Conservation (phyloP, 30 jellyfish, hydroid and myxozoan genomes). For the Clytia hemisphaerica region DNA sequence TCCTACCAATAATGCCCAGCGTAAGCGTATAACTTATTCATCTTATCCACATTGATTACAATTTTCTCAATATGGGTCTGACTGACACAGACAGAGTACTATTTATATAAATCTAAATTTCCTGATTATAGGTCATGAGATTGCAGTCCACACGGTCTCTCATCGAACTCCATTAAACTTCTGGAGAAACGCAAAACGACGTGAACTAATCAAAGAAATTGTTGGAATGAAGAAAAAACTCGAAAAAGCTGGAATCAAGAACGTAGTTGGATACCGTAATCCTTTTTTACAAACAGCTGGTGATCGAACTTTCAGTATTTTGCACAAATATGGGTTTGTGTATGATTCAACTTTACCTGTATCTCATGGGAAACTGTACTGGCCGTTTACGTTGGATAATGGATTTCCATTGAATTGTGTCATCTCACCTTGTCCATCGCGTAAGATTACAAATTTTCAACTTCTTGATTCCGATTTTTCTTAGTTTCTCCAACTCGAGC, state of each 20-base stretch:
- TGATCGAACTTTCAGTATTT: slow-evolving; percentile 33
- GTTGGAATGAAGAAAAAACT: too few relatives aligned
- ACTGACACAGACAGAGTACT: too few relatives aligned
- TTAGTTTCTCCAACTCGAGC: too few relatives aligned
- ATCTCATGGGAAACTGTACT: slow-evolving; percentile 5
- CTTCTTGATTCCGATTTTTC: too few relatives aligned
- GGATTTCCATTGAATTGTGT: slow-evolving; percentile 40
- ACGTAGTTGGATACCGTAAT: slow-evolving; percentile 47
- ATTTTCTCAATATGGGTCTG: too few relatives aligned
- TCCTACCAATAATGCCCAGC: too few relatives aligned
- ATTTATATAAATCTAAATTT: too few relatives aligned
- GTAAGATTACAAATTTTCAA: too few relatives aligned
- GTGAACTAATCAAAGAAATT: too few relatives aligned
- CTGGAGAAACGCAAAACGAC: slow-evolving; percentile 61
- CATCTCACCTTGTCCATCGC: slow-evolving; percentile 66
- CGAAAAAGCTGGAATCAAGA: too few relatives aligned
- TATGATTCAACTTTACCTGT: slow-evolving; percentile 72
- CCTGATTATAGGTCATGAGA: slow-evolving; percentile 80
- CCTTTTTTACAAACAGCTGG: slow-evolving; percentile 71
- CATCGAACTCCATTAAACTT: slow-evolving; percentile 51
- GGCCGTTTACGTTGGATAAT: slow-evolving; percentile 71
- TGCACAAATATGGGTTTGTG: slow-evolving; percentile 17
- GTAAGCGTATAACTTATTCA: too few relatives aligned
- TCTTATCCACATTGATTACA: too few relatives aligned
- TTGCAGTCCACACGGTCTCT: slow-evolving; percentile 61